Evolutionary conservation across 2,888 invertebrate species (phyloP).

Genomic region (Cheilosia impressa): DNA sequence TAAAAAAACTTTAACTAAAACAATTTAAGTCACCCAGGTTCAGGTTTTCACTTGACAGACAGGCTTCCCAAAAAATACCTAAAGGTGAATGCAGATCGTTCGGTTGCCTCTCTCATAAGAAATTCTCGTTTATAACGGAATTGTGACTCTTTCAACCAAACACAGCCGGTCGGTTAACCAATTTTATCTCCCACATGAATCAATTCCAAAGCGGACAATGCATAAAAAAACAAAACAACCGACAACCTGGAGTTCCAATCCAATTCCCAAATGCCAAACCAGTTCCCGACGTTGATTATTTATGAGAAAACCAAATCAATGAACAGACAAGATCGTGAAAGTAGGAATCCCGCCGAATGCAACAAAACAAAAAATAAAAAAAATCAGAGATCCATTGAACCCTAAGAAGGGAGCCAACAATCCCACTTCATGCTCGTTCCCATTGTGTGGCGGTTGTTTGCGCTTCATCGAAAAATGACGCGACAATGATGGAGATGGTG

Average conservation of each 20-base stretch:
- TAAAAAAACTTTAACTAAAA: background rate
- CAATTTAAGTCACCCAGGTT: background rate
- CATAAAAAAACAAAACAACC: background rate
- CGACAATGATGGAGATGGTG: background rate
- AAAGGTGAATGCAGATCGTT: background rate
- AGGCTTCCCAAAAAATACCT: background rate
- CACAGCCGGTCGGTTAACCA: background rate
- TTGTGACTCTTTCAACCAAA: background rate
- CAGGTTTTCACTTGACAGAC: background rate
- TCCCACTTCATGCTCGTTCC: background rate
- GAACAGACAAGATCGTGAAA: background rate
- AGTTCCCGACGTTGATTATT: background rate
- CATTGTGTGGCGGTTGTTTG: background rate
- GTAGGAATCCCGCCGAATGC: background rate
- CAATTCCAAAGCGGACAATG: slow-evolving; percentile 1
- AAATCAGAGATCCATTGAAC: background rate
- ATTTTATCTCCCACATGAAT: slow-evolving; percentile 7
- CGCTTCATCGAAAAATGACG: slow-evolving; percentile 4
- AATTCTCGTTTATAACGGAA: slow-evolving; percentile 11
- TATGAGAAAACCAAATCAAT: slow-evolving; percentile 6
- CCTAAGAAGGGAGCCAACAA: background rate
- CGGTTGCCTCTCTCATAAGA: background rate
- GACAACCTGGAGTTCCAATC: background rate
- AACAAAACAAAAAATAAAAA: background rate
- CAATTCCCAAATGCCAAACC: slow-evolving; percentile 7